Conservation (phyloP, 1,140 invertebrate species). For the Mylabris phalerata region DNA sequence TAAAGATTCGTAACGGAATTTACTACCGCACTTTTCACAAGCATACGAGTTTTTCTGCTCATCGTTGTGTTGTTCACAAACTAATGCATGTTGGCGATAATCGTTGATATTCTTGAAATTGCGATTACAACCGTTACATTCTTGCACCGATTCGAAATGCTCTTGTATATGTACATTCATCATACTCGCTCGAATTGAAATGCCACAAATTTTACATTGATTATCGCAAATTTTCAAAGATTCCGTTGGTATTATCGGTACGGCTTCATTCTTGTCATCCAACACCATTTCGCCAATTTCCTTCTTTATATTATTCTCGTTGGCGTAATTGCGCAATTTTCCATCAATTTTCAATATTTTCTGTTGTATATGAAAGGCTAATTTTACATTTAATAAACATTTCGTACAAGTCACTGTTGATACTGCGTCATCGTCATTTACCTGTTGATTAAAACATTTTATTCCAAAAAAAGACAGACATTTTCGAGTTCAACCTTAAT, state of each 20-base stretch:
- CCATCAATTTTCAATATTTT: slow-evolving; percentile 3
- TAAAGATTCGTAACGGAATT: slow-evolving; percentile 1
- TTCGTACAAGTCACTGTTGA: slow-evolving; percentile 4
- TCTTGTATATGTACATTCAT: slow-evolving; percentile 6
- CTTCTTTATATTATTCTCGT: slow-evolving; percentile 2
- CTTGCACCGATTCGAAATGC: not conserved
- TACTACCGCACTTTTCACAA: not conserved
- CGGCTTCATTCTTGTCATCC: not conserved
- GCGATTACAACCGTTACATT: slow-evolving; percentile 1
- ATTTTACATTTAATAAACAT: slow-evolving; percentile 11
- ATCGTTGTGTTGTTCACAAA: not conserved
- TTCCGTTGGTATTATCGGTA: not conserved
- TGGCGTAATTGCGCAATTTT: not conserved
- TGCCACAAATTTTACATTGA: slow-evolving; percentile 3
- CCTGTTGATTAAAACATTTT: not conserved
- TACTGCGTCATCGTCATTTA: slow-evolving; percentile 3
- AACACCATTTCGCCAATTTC: not conserved
- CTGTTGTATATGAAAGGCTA: slow-evolving; percentile 8
- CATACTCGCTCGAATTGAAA: not conserved
- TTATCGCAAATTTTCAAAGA: not conserved
- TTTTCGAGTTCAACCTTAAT: not conserved
- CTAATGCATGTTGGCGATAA: not conserved
- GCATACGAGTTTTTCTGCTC: not conserved
- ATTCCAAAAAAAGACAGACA: not conserved
- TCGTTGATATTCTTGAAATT: slow-evolving; percentile 3